These are phyloP conservation scores for Sinocyclocheilus anshuiensis DNA, from an alignment of 2,113 vertebrate species.

Conservation along the genomic window DNA sequence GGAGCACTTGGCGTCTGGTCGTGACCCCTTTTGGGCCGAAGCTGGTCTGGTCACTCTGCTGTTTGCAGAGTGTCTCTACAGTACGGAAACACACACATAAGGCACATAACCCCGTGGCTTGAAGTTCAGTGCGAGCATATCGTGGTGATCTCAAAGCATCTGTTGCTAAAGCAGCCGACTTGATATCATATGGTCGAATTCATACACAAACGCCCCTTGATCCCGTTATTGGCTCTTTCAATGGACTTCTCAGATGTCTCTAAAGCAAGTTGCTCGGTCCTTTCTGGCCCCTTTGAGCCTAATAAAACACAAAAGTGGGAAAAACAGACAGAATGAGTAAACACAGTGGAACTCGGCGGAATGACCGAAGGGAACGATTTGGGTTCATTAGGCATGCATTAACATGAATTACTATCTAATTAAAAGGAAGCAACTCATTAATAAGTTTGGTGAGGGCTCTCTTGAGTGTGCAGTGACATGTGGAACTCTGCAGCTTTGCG, in stretches of 20 bases:
- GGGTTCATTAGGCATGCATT: slow-evolving; percentile 80
- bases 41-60: slow-evolving; percentile 45
- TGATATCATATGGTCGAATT: slow-evolving; percentile 23
- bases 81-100: background rate
- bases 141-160: background rate
- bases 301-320: slow-evolving; percentile 58
- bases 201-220: slow-evolving; percentile 14
- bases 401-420: slow-evolving; percentile 83
- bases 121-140: background rate
- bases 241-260: slow-evolving; percentile 30
- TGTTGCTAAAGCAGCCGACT: slow-evolving; percentile 4
- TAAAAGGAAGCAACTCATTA: slow-evolving; percentile 81
- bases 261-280: slow-evolving; percentile 19
- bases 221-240: slow-evolving; percentile 25
- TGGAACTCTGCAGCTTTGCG: slow-evolving; percentile 40
- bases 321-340: slow-evolving; percentile 74
- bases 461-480: slow-evolving; percentile 58
- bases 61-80: background rate
- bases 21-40: slow-evolving; percentile 43
- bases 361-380: slow-evolving; percentile 77
- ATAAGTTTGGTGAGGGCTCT: slow-evolving; percentile 77
- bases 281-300: slow-evolving; percentile 46
- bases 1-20: slow-evolving; percentile 46
- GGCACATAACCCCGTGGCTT: background rate
- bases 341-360: slow-evolving; percentile 72